These are phyloP conservation scores for Athripsodes cinereus DNA, from an alignment of 2,888 invertebrate genomes.

Conservation along the genomic window DNA sequence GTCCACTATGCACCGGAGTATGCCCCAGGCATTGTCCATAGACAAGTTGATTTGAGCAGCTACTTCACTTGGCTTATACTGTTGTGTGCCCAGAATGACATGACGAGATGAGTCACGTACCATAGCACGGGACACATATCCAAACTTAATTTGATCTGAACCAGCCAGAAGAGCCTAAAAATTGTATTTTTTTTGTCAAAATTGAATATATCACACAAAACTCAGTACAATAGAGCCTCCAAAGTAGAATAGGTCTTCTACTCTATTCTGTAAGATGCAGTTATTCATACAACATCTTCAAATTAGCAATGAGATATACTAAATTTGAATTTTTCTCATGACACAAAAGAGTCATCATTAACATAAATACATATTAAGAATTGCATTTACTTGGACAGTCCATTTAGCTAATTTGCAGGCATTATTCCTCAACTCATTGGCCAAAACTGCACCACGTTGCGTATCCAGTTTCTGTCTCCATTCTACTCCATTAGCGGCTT, in stretches of 20 bases:
- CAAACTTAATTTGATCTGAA: conserved; percentile 96
- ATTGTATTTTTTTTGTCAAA: background rate
- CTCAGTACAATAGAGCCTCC: too few relatives aligned
- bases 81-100: conserved; percentile 94
- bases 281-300: background rate
- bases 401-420: conserved; percentile 99
- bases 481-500: conserved; percentile 92
- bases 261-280: background rate
- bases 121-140: conserved; percentile 94
- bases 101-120: conserved; percentile 93
- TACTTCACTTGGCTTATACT: conserved; percentile 97
- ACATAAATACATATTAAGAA: too few relatives aligned
- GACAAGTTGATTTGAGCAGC: conserved; percentile 97
- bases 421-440: conserved; percentile 97
- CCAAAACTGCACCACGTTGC: conserved; percentile 95
- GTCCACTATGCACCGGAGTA: conserved; percentile 94
- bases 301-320: too few relatives aligned
- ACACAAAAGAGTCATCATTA: too few relatives aligned
- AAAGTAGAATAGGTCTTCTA: background rate
- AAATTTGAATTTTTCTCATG: too few relatives aligned
- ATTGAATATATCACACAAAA: background rate
- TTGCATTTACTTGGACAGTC: conserved; percentile 92
- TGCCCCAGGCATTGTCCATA: conserved; percentile 99
- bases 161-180: conserved; percentile 81
- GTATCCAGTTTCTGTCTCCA: conserved; percentile 98